phyloP scores from a whole-genome alignment of 2,888 invertebrate genomes.

The Rotaria socialis region DNA sequence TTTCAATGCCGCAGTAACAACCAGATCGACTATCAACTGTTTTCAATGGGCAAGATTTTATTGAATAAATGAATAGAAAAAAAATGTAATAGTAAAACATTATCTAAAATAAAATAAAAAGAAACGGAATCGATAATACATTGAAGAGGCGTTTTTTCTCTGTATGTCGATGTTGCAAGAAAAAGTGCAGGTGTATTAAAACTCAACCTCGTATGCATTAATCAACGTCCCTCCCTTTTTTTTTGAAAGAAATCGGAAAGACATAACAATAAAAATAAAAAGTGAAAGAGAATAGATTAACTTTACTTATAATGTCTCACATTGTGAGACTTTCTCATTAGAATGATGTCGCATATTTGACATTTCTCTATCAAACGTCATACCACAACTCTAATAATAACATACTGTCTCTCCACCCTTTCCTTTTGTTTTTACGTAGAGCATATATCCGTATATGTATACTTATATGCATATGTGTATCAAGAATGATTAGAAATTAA shows the following conservation, averaged over 20 bases:
- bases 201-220: not conserved
- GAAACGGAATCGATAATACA: too few relatives aligned
- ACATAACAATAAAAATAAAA: constrained; percentile 26
- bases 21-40: constrained; percentile 28
- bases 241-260: not conserved
- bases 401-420: constrained; percentile 12
- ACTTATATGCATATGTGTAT: not conserved
- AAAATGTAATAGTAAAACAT: not conserved
- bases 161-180: not conserved
- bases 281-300: constrained; percentile 15
- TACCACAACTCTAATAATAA: not conserved
- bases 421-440: not conserved
- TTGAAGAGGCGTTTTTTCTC: too few relatives aligned
- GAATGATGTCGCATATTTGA: constrained; percentile 32
- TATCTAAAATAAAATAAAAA: not conserved
- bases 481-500: not conserved
- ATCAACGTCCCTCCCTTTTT: not conserved
- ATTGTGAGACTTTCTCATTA: constrained; percentile 26
- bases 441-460: not conserved
- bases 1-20: constrained; percentile 36
- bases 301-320: not conserved
- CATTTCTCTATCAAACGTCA: constrained; percentile 10
- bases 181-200: not conserved
- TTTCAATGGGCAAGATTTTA: constrained; percentile 26
- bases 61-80: not conserved